A percentile compares a stretch with the other conserved stretches of the same genome.
Evolutionary conservation across 2,113 vertebrate species (phyloP).

Genomic region (Lota lota): DNA sequence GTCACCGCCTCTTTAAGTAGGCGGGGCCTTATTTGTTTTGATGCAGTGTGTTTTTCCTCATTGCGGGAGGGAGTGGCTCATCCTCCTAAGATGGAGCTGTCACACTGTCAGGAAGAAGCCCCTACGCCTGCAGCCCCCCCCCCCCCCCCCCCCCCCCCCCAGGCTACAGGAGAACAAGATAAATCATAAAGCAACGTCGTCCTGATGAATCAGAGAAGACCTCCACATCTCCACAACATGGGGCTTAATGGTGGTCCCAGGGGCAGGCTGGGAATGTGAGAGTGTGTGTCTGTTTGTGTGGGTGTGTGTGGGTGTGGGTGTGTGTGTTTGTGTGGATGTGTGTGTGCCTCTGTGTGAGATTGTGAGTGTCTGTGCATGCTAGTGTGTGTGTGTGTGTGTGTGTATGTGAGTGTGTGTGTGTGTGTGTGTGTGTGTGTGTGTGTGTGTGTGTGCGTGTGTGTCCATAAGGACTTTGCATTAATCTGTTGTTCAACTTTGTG

Average conservation of each 20-base stretch:
- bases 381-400: too few relatives aligned
- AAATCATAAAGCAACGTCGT: conserved; percentile 74
- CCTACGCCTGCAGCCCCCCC: conserved; percentile 74
- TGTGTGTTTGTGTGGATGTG: too few relatives aligned
- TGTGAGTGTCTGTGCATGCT: too few relatives aligned
- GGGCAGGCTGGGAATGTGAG: conserved; percentile 62
- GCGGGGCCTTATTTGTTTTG: conserved; percentile 77
- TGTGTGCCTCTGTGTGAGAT: too few relatives aligned
- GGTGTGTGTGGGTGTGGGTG: conserved; percentile 15
- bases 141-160: conserved; percentile 71
- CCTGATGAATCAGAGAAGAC: conserved; percentile 71
- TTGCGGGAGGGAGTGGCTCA: conserved; percentile 69
- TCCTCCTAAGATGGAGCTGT: conserved; percentile 78
- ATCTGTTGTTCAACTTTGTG: conserved; percentile 1
- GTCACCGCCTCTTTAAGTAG: conserved; percentile 68
- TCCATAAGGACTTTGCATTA: conserved; percentile 7
- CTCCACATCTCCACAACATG: conserved; percentile 60
- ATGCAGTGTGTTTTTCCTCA: conserved; percentile 68
- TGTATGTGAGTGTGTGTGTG: too few relatives aligned
- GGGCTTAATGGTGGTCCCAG: conserved; percentile 70
- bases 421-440: conserved; percentile 32
- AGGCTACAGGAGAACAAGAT: conserved; percentile 80
- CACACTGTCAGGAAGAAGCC: conserved; percentile 67
- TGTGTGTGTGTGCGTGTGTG: conserved; percentile 5
- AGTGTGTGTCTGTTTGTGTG: conserved; percentile 50